Percentiles rank a stretch among this genome's conserved stretches.
phyloP scores from a whole-genome alignment of 2,888 invertebrate genomes.

The Euclidia mi region DNA sequence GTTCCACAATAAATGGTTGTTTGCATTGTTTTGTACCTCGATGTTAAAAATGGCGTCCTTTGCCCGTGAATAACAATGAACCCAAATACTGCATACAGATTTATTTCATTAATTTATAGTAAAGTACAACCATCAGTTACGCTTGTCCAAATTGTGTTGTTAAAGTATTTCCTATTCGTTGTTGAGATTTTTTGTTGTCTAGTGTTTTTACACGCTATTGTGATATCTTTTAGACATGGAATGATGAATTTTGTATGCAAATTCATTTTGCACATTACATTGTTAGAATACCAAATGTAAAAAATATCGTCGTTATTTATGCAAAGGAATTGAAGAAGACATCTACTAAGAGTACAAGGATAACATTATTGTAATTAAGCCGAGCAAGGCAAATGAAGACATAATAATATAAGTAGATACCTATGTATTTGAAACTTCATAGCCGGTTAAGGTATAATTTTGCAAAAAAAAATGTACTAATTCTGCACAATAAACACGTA shows the following conservation, averaged over 20 bases:
- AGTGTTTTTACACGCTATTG: slow-evolving; percentile 10
- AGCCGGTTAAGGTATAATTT: no score
- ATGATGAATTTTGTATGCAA: not conserved
- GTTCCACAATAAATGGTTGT: slow-evolving; percentile 60
- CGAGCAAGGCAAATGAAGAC: no score
- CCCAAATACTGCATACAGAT: slow-evolving; percentile 44
- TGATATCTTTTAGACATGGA: slow-evolving; percentile 6
- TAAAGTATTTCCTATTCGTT: slow-evolving; percentile 39
- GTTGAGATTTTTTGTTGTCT: slow-evolving; percentile 36
- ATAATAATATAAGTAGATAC: no score
- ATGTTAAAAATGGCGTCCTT: slow-evolving; percentile 71
- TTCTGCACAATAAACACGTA: no score
- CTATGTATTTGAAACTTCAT: no score
- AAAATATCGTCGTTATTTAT: no score
- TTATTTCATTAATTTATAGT: slow-evolving; percentile 53
- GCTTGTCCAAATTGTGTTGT: slow-evolving; percentile 52
- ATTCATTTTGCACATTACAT: no score
- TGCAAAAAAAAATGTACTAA: no score
- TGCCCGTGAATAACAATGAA: slow-evolving; percentile 70
- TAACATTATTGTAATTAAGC: no score
- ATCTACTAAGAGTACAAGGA: no score
- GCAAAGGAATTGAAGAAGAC: no score
- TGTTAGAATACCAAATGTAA: no score
- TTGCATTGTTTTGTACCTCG: slow-evolving; percentile 67
- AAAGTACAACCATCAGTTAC: slow-evolving; percentile 44